Evolutionary conservation across 1,140 invertebrate species (phyloP).

Genomic region (Drosophila mayri): DNA sequence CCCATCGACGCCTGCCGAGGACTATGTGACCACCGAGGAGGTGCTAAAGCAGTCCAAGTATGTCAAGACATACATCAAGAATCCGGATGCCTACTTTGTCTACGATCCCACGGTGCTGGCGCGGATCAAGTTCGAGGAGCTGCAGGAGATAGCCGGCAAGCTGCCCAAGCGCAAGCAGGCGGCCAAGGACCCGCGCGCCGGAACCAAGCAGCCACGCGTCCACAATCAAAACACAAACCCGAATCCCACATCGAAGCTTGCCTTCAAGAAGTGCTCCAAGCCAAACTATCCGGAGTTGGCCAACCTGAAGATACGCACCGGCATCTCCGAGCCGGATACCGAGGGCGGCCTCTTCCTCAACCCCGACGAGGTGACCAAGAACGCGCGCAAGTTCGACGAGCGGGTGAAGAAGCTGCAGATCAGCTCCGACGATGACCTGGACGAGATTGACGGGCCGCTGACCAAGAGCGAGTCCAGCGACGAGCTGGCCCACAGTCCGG

Average conservation of each 20-base stretch:
- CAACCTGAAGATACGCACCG: constrained; percentile 78
- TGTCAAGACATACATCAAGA: constrained; percentile 84
- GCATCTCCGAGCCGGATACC: constrained; percentile 54
- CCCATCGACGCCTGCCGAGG: constrained; percentile 34
- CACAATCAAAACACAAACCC: constrained; percentile 2
- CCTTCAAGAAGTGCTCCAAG: constrained; percentile 79
- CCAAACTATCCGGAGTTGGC: constrained; percentile 84
- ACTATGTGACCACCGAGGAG: constrained; percentile 83
- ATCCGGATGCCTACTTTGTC: constrained; percentile 80
- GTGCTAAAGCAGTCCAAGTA: constrained; percentile 84
- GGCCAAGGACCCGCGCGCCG: constrained; percentile 8
- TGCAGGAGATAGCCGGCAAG: constrained; percentile 44
- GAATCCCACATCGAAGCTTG: constrained; percentile 13
- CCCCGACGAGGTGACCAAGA: constrained; percentile 77
- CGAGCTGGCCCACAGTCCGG: constrained; percentile 47
- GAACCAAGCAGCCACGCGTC: constrained; percentile 19
- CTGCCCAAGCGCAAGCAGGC: constrained; percentile 53
- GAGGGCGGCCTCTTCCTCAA: constrained; percentile 59
- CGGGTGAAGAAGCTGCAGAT: constrained; percentile 80
- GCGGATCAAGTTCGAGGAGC: constrained; percentile 72
- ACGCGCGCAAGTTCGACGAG: constrained; percentile 83
- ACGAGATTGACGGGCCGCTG: constrained; percentile 78
- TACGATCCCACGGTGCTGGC: constrained; percentile 82
- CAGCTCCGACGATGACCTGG: constrained; percentile 81
- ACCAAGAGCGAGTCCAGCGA: constrained; percentile 81